Evolutionary conservation across 2,113 vertebrate species (phyloP).

Genomic region (Danio rerio): DNA sequence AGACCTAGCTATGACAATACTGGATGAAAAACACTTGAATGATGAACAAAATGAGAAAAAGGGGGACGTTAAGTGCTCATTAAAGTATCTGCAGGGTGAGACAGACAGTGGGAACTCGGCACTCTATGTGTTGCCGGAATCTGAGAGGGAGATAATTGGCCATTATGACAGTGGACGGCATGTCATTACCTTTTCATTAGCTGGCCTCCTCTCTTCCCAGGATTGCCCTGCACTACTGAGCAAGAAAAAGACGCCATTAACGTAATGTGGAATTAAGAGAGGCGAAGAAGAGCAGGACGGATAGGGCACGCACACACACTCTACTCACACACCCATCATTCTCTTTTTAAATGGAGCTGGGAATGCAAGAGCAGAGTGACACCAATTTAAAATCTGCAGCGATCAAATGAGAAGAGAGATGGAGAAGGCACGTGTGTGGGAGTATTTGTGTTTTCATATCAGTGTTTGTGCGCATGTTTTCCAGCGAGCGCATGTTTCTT

Average conservation of each 20-base stretch:
- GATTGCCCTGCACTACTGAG: slow-evolving; percentile 18
- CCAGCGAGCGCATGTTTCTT: background rate
- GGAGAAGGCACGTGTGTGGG: slow-evolving; percentile 11
- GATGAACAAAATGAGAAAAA: slow-evolving; percentile 30
- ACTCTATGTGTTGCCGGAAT: slow-evolving; percentile 41
- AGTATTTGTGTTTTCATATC: slow-evolving; percentile 10
- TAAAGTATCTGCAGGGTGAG: slow-evolving; percentile 31
- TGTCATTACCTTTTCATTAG: slow-evolving; percentile 65
- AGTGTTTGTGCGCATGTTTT: background rate
- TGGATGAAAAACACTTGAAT: slow-evolving; percentile 19
- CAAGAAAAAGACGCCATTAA: slow-evolving; percentile 54
- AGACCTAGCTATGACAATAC: slow-evolving; percentile 6
- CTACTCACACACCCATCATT: slow-evolving; percentile 2
- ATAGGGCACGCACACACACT: slow-evolving; percentile 44
- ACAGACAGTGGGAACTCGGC: slow-evolving; percentile 42
- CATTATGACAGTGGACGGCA: slow-evolving; percentile 58
- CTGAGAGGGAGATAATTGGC: slow-evolving; percentile 58
- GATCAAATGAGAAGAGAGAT: slow-evolving; percentile 45
- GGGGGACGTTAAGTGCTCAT: slow-evolving; percentile 43
- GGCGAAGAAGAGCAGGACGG: slow-evolving; percentile 26
- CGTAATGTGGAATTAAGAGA: slow-evolving; percentile 60
- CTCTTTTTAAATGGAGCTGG: slow-evolving; percentile 31
- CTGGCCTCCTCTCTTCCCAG: slow-evolving; percentile 46
- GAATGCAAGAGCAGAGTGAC: background rate
- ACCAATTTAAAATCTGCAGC: slow-evolving; percentile 35